phyloP scores from a whole-genome alignment of 2,888 invertebrate genomes.

The Mamestra brassicae region DNA sequence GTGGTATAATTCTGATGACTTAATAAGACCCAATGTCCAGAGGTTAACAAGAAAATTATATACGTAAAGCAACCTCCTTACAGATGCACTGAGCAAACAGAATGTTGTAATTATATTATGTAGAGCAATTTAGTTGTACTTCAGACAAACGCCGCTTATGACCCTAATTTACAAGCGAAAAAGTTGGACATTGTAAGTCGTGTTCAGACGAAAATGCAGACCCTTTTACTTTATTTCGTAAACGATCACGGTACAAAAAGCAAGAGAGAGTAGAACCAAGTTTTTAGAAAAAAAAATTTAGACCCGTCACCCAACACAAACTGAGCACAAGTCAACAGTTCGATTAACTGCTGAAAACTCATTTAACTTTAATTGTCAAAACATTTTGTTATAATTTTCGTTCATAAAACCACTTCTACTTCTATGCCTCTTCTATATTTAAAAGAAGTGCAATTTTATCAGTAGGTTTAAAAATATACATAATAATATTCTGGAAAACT shows the following conservation, averaged over 20 bases:
- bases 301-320: too few species aligned
- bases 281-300: too few species aligned
- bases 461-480: not conserved
- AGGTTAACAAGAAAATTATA: constrained; percentile 81
- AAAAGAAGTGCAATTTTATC: too few species aligned
- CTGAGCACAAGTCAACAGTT: too few species aligned
- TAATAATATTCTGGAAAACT: not conserved
- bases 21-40: constrained; percentile 80
- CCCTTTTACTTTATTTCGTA: constrained; percentile 2
- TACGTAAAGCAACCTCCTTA: constrained; percentile 70
- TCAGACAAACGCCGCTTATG: constrained; percentile 69
- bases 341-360: too few species aligned
- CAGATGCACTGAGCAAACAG: constrained; percentile 74
- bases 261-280: too few species aligned
- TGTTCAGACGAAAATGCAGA: constrained; percentile 6
- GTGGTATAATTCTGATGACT: constrained; percentile 82
- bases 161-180: constrained; percentile 75
- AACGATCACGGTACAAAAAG: not conserved
- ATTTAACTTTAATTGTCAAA: too few species aligned
- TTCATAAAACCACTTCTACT: too few species aligned
- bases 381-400: too few species aligned
- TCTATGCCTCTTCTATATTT: too few species aligned
- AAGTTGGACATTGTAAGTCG: constrained; percentile 56
- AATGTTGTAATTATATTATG: constrained; percentile 79
- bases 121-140: constrained; percentile 74